Percentiles rank a stretch among this genome's conserved stretches.
These are phyloP conservation scores for Tipula confusa DNA, from an alignment of 2,888 invertebrate genomes.

Conservation along the genomic window DNA sequence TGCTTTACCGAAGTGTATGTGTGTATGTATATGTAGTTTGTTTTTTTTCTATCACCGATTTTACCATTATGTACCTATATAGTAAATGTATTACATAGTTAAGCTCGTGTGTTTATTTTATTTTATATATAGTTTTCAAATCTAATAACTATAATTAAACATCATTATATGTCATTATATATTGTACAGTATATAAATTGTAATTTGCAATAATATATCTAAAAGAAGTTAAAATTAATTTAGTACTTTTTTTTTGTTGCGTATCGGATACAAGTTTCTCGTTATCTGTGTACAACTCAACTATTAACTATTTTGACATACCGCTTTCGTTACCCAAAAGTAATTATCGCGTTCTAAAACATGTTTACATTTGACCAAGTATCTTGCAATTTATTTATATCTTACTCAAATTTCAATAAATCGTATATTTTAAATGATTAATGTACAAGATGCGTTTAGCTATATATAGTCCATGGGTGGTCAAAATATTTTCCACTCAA, in stretches of 20 bases:
- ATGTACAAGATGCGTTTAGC: neutral
- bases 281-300: neutral
- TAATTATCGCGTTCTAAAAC: neutral
- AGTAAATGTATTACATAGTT: neutral
- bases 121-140: neutral
- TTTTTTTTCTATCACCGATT: neutral
- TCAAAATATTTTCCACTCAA: conserved; percentile 9
- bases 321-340: neutral
- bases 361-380: neutral
- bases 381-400: neutral
- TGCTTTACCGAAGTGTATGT: neutral
- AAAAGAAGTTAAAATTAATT: neutral
- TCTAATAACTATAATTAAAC: conserved; percentile 16
- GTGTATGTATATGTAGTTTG: neutral
- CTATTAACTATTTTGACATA: neutral
- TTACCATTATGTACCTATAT: neutral
- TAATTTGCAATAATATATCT: neutral
- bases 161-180: conserved; percentile 4
- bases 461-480: neutral
- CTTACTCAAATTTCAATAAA: neutral
- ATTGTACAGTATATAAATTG: neutral
- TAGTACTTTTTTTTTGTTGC: neutral
- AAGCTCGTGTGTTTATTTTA: neutral
- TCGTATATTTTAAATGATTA: neutral
- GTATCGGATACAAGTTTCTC: neutral